Evolutionary conservation across 2,888 invertebrate species (phyloP).

Genomic region (Xanthorhoe spadicearia): DNA sequence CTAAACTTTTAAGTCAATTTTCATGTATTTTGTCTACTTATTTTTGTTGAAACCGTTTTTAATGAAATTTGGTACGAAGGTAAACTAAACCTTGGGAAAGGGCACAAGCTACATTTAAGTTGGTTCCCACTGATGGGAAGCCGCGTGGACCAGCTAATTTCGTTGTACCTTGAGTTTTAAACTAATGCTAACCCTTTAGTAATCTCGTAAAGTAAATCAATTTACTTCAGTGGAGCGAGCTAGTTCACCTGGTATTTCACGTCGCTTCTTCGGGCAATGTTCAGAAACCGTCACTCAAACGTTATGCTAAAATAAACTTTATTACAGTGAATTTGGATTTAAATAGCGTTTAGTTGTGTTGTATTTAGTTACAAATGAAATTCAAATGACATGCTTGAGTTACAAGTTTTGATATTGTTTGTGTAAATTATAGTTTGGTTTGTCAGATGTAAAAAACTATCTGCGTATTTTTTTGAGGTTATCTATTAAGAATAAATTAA

Average conservation of each 20-base stretch:
- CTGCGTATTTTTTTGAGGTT: too few relatives aligned
- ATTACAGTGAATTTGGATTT: background rate
- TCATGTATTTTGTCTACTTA: too few relatives aligned
- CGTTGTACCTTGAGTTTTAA: background rate
- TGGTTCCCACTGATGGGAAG: too few relatives aligned
- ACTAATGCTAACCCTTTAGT: slow-evolving; percentile 10
- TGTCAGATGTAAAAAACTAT: too few relatives aligned
- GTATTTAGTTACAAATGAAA: background rate
- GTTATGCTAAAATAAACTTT: slow-evolving; percentile 1
- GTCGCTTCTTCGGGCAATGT: slow-evolving; percentile 7
- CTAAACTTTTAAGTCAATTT: too few relatives aligned
- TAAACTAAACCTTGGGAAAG: too few relatives aligned
- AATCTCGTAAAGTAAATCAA: slow-evolving; percentile 32
- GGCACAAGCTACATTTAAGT: too few relatives aligned
- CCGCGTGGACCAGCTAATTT: too few relatives aligned
- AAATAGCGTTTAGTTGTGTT: background rate
- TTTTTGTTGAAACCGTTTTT: too few relatives aligned
- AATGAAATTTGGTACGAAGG: too few relatives aligned
- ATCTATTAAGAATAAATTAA: too few relatives aligned
- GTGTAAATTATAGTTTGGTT: background rate
- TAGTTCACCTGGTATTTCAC: slow-evolving; percentile 18
- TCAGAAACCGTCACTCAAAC: slow-evolving; percentile 3
- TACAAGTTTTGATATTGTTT: background rate
- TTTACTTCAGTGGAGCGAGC: slow-evolving; percentile 19
- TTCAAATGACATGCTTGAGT: background rate